Base-by-base conservation (phyloP, 2,797 vertebrate species). In the Arnoldichthys spilopterus region DNA sequence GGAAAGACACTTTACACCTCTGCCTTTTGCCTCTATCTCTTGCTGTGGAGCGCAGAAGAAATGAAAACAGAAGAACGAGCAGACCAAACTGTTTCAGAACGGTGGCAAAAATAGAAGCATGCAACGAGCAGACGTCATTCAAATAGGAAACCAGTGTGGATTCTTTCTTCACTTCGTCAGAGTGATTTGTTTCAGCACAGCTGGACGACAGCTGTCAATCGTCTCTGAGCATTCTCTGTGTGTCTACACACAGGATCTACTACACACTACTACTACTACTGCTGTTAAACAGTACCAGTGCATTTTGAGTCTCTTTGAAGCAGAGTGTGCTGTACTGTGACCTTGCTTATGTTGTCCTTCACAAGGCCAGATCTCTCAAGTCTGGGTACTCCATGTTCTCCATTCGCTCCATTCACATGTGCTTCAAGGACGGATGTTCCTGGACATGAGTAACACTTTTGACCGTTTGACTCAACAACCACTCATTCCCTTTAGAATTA, bases 1-100 rank as follows among this genome's bases (percentile, higher is more conserved):
- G n/a, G 45, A 74, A 77, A 49, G 63, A 68, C 62, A 43, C 75
- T 82, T 82, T 82, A 79, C 78, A 84, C 84, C 84, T 84, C 78
- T 72, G 80, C 80, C 75, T 85, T 74, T 69, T 72, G 67, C 79
- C 68, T 77, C 69, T 26, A 53, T 43, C 26, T 73, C 22, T 34
- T 54, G 56, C 43, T 47, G 54, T 53, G 54, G 37, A 79, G 71
- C 56, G 9, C 6, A 49, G 51, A 75, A 81, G 37, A 73, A 53
- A 72, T 37, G 37, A 76, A 68, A 74, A 69, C 51, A 83, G 20
- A 74, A 2, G 24, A 20, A 45, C 70, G 74, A 69, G 8, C 56
- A 72, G 5, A 78, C n/a, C 59, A 62, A 82, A 63, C 66, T 69
- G 28, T 79, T 82, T 72, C 59, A 67, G 47, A 66, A 6, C 5